phyloP scores from a whole-genome alignment of 2,888 invertebrate species.

The Eilema depressum region DNA sequence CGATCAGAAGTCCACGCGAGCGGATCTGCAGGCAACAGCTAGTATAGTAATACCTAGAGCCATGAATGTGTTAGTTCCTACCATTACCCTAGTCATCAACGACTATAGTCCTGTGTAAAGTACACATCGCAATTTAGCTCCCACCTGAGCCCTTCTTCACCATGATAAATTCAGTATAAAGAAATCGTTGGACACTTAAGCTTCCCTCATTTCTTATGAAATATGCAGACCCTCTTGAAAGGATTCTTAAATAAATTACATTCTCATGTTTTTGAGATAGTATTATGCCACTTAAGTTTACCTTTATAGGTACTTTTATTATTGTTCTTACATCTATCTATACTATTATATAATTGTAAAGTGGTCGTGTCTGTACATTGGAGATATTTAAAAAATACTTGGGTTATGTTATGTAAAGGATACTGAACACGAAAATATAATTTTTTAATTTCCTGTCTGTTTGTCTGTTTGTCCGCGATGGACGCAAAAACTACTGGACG shows the following conservation, averaged over 20 bases:
- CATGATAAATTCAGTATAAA: slow-evolving; percentile 30
- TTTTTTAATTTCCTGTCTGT: too few species aligned
- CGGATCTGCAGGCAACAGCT: too few species aligned
- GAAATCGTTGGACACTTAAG: slow-evolving; percentile 35
- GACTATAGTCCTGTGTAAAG: background rate
- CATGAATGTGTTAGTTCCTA: background rate
- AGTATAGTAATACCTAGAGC: background rate
- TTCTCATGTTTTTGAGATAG: slow-evolving; percentile 4
- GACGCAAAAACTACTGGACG: too few species aligned
- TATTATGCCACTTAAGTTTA: background rate
- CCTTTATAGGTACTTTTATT: slow-evolving; percentile 8
- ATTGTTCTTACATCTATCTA: background rate
- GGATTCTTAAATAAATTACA: slow-evolving; percentile 32
- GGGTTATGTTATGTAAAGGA: too few species aligned
- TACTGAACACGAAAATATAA: too few species aligned
- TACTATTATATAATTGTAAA: background rate
- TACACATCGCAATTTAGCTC: background rate
- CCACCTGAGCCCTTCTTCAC: slow-evolving; percentile 40
- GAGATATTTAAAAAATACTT: too few species aligned
- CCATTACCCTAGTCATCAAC: background rate
- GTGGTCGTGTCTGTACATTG: too few species aligned
- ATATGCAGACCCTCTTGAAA: slow-evolving; percentile 43
- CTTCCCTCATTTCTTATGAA: slow-evolving; percentile 37
- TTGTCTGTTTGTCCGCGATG: too few species aligned
- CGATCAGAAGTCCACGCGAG: too few species aligned